Evolutionary conservation across 2,113 vertebrate species (phyloP).

Genomic region (Picathartes gymnocephalus): DNA sequence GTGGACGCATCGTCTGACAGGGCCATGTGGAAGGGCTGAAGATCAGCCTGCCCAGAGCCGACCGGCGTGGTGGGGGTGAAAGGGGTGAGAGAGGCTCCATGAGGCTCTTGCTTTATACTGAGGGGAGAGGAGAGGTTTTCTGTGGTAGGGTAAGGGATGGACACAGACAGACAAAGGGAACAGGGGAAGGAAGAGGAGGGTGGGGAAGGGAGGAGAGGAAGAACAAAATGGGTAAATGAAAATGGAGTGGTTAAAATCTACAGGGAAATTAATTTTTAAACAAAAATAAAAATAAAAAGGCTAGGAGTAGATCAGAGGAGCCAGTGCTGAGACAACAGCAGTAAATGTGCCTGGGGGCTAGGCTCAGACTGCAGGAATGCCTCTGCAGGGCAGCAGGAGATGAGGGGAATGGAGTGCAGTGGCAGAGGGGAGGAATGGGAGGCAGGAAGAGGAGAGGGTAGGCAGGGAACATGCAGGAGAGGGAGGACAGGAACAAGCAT

Average conservation of each 20-base stretch:
- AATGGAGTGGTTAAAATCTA: conserved; percentile 72
- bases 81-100: conserved; percentile 89
- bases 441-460: not conserved
- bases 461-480: conserved; percentile 23
- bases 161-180: conserved; percentile 66
- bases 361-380: conserved; percentile 17
- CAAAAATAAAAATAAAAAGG: conserved; percentile 63
- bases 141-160: conserved; percentile 73
- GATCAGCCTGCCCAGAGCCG: conserved; percentile 83
- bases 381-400: conserved; percentile 39
- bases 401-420: conserved; percentile 22
- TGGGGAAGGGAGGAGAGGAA: conserved; percentile 67
- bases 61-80: conserved; percentile 85
- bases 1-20: conserved; percentile 85
- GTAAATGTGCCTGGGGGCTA: conserved; percentile 26
- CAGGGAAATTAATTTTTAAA: conserved; percentile 66
- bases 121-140: conserved; percentile 85
- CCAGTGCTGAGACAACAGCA: conserved; percentile 50
- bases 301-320: conserved; percentile 54
- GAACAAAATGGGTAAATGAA: conserved; percentile 73
- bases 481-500: conserved; percentile 10
- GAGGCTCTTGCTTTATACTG: conserved; percentile 89
- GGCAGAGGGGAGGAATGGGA: not conserved
- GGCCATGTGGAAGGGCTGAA: conserved; percentile 86
- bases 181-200: conserved; percentile 60